Base-by-base conservation (phyloP, 2,797 vertebrate species). In the Rhabdophis nuchalis region DNA sequence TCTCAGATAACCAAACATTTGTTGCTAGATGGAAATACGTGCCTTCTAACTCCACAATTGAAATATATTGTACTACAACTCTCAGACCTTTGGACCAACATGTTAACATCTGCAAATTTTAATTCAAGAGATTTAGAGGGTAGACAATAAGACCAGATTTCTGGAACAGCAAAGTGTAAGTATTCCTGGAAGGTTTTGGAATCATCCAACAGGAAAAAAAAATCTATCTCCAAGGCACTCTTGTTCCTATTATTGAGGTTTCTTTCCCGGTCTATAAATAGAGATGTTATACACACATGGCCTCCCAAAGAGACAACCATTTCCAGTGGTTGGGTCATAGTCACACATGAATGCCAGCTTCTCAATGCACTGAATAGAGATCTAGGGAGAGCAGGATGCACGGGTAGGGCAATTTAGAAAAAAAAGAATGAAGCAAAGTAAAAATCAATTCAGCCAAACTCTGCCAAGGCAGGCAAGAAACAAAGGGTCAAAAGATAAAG, bases 401-500 rank as follows among this genome's bases (percentile, higher is more conserved):
- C 94, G 90, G 0, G 12, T 91, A 94, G 92, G 94, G 92, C 93
- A 95, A 92, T 92, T 93, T 0, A 0, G 87, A 94, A 95, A 95
- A 53, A 95, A 95, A 94, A 90, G 89, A 77, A 92, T 86, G 93
- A 89, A 95, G 92, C 82, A 94, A 94, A 96, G 92, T 27, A 91
- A 92, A 82, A 91, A 50, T 96, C 96, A 95, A 96, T 97, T 96
- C 92, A 56, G 88, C 89, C 90, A 88, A 95, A 95, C 91, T 0
- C 13, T 92, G 87, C 5, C 89, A 95, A 93, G 93, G 93, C 94
- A 96, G 87, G 86, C 58, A 91, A 95, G 95, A 96, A 95, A 96
- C 95, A 95, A 95, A 95, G 95, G 95, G 95, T 96, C 96, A 96
- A 93, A 87, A 95, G 95, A 96, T 90, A 95, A 94, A 96, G 92